A percentile compares a stretch with the other conserved stretches of the same genome.
Conservation (phyloP, 2,888 invertebrate species). For the Bimastos eiseni region DNA sequence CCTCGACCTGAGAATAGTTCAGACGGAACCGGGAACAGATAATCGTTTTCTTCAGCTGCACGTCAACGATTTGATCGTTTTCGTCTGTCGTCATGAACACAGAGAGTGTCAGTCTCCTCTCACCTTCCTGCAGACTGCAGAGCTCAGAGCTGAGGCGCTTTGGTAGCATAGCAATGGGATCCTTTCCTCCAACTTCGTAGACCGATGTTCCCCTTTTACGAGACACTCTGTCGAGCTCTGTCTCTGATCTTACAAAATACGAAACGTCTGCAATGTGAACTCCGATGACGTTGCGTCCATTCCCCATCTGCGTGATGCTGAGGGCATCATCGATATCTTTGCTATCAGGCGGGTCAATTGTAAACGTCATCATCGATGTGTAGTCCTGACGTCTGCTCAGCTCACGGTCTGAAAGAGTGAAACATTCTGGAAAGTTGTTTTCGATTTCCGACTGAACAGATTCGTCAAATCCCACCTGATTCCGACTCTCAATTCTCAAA, state of each 20-base stretch:
- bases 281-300: background rate
- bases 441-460: background rate
- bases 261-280: slow-evolving; percentile 10
- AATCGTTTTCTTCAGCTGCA: background rate
- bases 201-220: background rate
- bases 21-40: slow-evolving; percentile 1
- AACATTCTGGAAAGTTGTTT: background rate
- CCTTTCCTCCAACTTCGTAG: slow-evolving; percentile 1
- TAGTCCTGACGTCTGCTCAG: background rate
- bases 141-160: background rate
- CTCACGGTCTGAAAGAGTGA: background rate
- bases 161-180: background rate
- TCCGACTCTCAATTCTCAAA: background rate
- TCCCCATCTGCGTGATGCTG: background rate
- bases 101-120: background rate
- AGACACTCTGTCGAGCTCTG: background rate
- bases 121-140: background rate
- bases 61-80: background rate
- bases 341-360: background rate
- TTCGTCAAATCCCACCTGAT: background rate
- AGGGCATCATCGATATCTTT: background rate
- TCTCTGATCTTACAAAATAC: background rate
- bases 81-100: background rate
- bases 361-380: background rate
- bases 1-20: background rate